A percentile compares a stretch with the other conserved stretches of the same genome.
phyloP scores from a whole-genome alignment of 2,797 vertebrate genomes.

The Rhinoraja longicauda region DNA sequence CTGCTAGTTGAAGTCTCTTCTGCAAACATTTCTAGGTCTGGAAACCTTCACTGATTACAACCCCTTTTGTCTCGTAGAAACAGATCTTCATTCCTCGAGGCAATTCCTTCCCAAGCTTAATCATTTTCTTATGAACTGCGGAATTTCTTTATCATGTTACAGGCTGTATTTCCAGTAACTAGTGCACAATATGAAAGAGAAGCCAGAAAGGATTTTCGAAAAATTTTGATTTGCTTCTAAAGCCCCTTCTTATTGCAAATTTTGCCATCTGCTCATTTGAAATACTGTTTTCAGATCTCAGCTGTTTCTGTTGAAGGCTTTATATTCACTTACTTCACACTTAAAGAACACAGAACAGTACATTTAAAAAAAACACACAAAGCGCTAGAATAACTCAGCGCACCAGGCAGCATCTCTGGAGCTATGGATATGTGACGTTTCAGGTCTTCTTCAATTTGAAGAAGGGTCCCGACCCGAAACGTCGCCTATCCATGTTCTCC shows the following conservation, averaged over 20 bases:
- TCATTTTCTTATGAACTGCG: constrained; percentile 10
- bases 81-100: neutral
- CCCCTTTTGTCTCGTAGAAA: neutral
- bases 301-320: neutral
- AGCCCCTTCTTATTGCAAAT: neutral
- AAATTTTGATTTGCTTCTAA: neutral
- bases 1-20: too few species aligned
- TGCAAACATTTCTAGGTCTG: neutral
- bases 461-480: too few species aligned
- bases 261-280: neutral
- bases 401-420: too few species aligned
- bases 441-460: too few species aligned
- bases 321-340: neutral
- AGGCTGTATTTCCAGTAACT: neutral
- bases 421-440: too few species aligned
- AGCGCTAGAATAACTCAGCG: too few species aligned
- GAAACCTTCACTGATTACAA: neutral
- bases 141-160: neutral
- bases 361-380: too few species aligned
- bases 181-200: neutral
- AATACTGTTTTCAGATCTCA: too few species aligned
- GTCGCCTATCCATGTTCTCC: too few species aligned
- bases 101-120: neutral
- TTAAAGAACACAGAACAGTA: too few species aligned
- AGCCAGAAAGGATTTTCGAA: neutral